phyloP scores from a whole-genome alignment of 2,113 vertebrate species.

The Pluvialis apricaria region DNA sequence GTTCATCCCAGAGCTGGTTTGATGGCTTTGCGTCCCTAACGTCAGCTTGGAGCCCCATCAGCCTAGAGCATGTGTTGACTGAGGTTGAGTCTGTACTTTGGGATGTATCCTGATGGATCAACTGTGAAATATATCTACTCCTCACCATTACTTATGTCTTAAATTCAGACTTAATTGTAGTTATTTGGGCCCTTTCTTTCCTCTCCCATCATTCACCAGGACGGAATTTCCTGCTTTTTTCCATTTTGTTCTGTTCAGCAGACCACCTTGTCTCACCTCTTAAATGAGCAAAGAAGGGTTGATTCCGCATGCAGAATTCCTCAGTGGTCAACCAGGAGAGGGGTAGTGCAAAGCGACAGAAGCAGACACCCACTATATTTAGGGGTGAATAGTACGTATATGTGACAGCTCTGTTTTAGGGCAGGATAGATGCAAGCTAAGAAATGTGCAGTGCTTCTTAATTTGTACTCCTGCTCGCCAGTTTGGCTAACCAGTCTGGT shows the following conservation, averaged over 20 bases:
- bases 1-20: not conserved
- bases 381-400: not conserved
- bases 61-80: not conserved
- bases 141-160: not conserved
- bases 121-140: not conserved
- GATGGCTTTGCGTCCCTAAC: not conserved
- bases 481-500: not conserved
- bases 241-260: not conserved
- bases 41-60: not conserved
- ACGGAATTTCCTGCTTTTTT: not conserved
- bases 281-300: not conserved
- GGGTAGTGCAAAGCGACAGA: not conserved
- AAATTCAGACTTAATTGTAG: not conserved
- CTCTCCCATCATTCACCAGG: not conserved
- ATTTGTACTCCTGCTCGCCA: not conserved
- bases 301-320: not conserved
- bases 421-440: not conserved
- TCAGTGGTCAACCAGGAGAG: not conserved
- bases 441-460: not conserved
- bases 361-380: fast-evolving
- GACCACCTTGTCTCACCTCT: not conserved
- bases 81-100: not conserved
- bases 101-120: not conserved
- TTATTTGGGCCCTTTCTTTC: not conserved
- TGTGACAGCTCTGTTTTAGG: not conserved